These are phyloP conservation scores for Arbacia lixula DNA, from an alignment of 53 echinoderm and acorn worm species.

Conservation along the genomic window DNA sequence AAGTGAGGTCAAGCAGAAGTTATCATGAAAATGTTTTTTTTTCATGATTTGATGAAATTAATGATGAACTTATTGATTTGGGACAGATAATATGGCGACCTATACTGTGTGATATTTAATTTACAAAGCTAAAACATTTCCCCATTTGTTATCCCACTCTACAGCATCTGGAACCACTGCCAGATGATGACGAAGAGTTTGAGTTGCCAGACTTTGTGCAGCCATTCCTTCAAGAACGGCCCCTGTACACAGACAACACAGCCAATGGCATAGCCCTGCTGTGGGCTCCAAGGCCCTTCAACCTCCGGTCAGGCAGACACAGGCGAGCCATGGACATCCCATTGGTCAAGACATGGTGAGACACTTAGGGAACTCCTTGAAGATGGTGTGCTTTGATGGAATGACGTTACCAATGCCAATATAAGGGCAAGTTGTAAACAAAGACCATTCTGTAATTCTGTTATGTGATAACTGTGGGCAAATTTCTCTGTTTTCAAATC, in stretches of 20 bases:
- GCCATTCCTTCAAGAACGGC: conserved; percentile 94
- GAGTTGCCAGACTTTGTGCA: conserved; percentile 92
- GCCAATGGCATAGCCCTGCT: conserved; percentile 96
- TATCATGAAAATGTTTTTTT: too few relatives aligned
- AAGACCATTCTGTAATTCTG: too few relatives aligned
- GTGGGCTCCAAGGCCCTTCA: conserved; percentile 96
- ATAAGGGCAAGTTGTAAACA: too few relatives aligned
- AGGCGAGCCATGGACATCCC: conserved; percentile 94
- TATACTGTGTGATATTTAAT: too few relatives aligned
- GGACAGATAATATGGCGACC: too few relatives aligned
- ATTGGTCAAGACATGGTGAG: conserved; percentile 89
- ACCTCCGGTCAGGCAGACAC: conserved; percentile 92
- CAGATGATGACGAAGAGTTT: conserved; percentile 98
- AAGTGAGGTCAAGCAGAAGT: too few relatives aligned
- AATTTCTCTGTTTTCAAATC: neutral
- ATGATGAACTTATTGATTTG: too few relatives aligned
- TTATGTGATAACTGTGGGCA: neutral
- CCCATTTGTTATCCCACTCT: neutral
- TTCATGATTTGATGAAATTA: too few relatives aligned
- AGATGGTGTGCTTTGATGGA: too few relatives aligned
- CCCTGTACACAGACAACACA: conserved; percentile 98
- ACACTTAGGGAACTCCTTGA: too few relatives aligned
- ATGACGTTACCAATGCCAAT: too few relatives aligned
- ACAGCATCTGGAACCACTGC: conserved; percentile 77
- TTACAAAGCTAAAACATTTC: too few relatives aligned